Conservation (phyloP, 2,888 invertebrate genomes). For the Pristionchus mayeri region DNA sequence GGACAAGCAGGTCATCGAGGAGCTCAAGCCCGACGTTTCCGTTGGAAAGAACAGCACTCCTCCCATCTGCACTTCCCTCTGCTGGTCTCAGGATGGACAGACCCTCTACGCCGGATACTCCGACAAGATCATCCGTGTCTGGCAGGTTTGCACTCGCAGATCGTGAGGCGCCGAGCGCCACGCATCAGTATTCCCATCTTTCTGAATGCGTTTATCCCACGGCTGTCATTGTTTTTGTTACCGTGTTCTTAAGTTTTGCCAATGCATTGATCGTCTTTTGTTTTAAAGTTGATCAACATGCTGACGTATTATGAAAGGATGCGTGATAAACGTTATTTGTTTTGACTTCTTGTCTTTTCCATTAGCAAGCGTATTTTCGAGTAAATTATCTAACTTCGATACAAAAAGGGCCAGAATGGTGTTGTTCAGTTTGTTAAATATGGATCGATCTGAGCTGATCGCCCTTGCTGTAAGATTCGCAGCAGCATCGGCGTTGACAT, state of each 20-base stretch:
- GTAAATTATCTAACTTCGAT: neutral
- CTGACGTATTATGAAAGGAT: slow-evolving; percentile 5
- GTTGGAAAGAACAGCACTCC: slow-evolving; percentile 85
- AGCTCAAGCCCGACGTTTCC: slow-evolving; percentile 95
- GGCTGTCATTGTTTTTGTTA: slow-evolving; percentile 48
- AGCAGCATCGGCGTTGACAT: slow-evolving; percentile 61
- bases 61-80: slow-evolving; percentile 88
- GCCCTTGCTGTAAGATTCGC: slow-evolving; percentile 56
- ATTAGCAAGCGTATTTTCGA: neutral
- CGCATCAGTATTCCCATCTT: slow-evolving; percentile 33
- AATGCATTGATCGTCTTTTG: slow-evolving; percentile 38
- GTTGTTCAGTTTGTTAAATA: neutral
- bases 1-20: slow-evolving; percentile 99
- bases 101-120: slow-evolving; percentile 95
- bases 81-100: slow-evolving; percentile 85
- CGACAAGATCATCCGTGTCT: slow-evolving; percentile 96
- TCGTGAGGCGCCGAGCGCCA: slow-evolving; percentile 38
- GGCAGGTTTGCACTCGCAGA: slow-evolving; percentile 85
- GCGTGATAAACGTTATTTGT: slow-evolving; percentile 31
- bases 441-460: slow-evolving; percentile 60
- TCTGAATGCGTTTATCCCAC: slow-evolving; percentile 15
- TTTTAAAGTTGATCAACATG: neutral
- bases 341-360: neutral
- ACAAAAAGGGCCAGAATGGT: neutral
- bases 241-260: slow-evolving; percentile 17